These are phyloP conservation scores for Desmophyllum pertusum DNA, from an alignment of 92 coral and sea anemone species.

Conservation along the genomic window DNA sequence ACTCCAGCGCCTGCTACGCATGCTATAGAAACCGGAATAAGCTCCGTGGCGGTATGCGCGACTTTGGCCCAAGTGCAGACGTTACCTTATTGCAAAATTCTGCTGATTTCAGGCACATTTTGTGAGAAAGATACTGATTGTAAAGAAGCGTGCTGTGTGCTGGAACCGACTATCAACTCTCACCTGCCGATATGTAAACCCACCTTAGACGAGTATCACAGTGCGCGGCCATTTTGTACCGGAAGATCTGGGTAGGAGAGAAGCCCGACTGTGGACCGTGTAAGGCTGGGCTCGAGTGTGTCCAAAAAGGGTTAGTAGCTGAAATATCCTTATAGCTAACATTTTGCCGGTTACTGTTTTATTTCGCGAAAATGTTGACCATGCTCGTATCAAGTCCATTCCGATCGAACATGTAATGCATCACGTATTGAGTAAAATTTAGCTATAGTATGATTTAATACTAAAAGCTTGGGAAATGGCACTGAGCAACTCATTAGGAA, in stretches of 20 bases:
- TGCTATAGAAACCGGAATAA: too few relatives aligned
- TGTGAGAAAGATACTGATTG: slow-evolving; percentile 86
- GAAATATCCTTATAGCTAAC: too few relatives aligned
- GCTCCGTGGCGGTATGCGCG: too few relatives aligned
- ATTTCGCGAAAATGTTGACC: too few relatives aligned
- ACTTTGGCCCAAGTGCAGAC: too few relatives aligned
- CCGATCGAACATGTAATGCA: too few relatives aligned
- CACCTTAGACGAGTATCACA: slow-evolving; percentile 77
- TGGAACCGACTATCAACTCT: slow-evolving; percentile 84
- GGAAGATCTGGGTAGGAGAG: slow-evolving; percentile 87
- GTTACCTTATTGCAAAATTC: background rate
- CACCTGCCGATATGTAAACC: slow-evolving; percentile 77
- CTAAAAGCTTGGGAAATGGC: too few relatives aligned
- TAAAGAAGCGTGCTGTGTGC: slow-evolving; percentile 77
- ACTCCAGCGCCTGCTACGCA: too few relatives aligned
- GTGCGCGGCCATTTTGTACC: slow-evolving; percentile 76
- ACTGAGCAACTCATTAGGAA: too few relatives aligned
- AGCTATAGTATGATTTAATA: too few relatives aligned
- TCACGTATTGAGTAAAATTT: too few relatives aligned
- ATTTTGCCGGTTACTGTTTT: background rate
- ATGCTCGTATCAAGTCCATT: too few relatives aligned
- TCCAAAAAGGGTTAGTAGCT: slow-evolving; percentile 77
- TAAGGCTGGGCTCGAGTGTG: slow-evolving; percentile 81
- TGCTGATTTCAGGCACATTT: slow-evolving; percentile 67
- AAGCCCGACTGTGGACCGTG: slow-evolving; percentile 90